Evolutionary conservation across 2,797 vertebrate species (phyloP), one percentile per base, ranked within the genome.

Genomic region (Amazonetta brasiliensis): DNA sequence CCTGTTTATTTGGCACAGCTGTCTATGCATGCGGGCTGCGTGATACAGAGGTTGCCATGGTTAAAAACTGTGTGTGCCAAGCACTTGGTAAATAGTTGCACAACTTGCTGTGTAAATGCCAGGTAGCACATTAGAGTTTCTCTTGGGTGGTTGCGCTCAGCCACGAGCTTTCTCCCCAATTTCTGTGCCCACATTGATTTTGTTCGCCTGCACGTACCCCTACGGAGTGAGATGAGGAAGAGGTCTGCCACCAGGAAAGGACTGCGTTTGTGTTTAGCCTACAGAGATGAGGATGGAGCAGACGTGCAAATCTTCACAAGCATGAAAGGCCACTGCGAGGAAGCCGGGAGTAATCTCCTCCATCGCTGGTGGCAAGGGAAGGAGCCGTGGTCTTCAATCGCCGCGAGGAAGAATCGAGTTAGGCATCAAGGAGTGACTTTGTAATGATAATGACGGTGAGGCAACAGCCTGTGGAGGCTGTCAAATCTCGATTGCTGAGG

Each of bases 361-460:
- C 44, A 12, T 85, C 87, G 77, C 89, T 72, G 66, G 73, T 87
- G 82, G 64, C 46, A 87, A 9, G 18, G 37, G 83, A 44, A 85
- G 76, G 35, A 85, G 82, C 89, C 21, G 33, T 6, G 64, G 87
- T 91, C 92, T 94, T 94, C 89, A 89, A 33, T 94, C 1, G 20
- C 79, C 2, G 4, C 12, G 15, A 87, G 68, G 68, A 94, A 76
- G 82, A 92, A 95, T 84, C 3, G 3, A 92, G 94, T 76, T 87
- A 82, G 52, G 84, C 1, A 0, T 84, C 77, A 88, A 69, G 90
- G 71, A 90, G 77, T 56, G 71, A 82, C 92, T 95, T 95, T 94
- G 92, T 93, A 96, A 92, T 95, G 93, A 64, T 94, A 93, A 95
- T 81, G 81, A 89, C 54, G 84, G 88, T 4, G 64, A 93, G 81